These are phyloP conservation scores for Rissa tridactyla DNA, from an alignment of 2,113 vertebrate species.

Conservation along the genomic window DNA sequence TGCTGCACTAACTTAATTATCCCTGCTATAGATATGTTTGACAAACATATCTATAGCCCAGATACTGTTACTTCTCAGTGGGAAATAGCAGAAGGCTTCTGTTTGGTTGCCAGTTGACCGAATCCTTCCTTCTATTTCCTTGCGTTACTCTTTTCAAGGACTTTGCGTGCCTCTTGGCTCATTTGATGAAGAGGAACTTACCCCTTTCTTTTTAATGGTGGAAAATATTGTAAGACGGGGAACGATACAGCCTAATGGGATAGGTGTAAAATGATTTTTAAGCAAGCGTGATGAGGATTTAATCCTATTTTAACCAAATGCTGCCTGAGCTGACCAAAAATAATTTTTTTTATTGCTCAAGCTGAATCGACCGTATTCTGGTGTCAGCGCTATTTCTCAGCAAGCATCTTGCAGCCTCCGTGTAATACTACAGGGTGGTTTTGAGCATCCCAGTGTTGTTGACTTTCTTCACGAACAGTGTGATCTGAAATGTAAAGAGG, in stretches of 20 bases:
- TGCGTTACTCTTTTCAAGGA: conserved; percentile 53
- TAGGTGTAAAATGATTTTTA: conserved; percentile 10
- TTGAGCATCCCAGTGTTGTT: neutral
- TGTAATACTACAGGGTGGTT: conserved; percentile 28
- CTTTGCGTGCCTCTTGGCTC: neutral
- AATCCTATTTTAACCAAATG: conserved; percentile 12
- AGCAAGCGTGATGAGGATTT: neutral
- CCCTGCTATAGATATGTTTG: conserved; percentile 71
- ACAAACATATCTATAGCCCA: conserved; percentile 63
- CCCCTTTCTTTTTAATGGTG: neutral
- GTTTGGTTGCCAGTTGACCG: conserved; percentile 64
- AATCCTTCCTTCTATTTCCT: conserved; percentile 67
- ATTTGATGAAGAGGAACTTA: neutral
- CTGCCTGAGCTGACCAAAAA: conserved; percentile 4
- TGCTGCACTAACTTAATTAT: conserved; percentile 78
- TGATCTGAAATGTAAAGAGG: conserved; percentile 16
- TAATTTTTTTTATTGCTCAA: neutral
- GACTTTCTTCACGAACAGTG: neutral
- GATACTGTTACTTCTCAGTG: conserved; percentile 72
- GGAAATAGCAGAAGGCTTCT: conserved; percentile 57
- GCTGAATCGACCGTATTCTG: neutral
- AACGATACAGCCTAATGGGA: neutral
- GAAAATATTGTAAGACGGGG: neutral
- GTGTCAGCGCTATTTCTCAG: conserved; percentile 13
- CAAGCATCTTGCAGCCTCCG: neutral